Evolutionary conservation across 2,888 invertebrate species (phyloP), one percentile per base, ranked within the genome.

Genomic region (Phaedon cochleariae): DNA sequence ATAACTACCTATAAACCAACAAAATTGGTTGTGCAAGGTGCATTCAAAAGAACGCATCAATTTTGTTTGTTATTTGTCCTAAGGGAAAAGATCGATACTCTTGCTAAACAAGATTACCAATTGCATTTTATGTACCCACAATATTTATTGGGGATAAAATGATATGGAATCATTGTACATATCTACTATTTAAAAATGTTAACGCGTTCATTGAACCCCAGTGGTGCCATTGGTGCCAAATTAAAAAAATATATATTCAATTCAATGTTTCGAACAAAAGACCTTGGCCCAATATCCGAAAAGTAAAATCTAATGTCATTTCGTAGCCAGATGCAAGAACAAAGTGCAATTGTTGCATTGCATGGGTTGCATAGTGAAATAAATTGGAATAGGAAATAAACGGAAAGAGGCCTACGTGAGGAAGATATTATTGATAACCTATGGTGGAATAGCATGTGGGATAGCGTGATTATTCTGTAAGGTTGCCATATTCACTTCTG

Each of bases 371-470:
- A 71, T 70, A 34, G 61, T 65, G 15, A 15, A 34, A 2, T 34
- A 10, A 62, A 64, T 48, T 20, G 21, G 48, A 67, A 67, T 68
- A 67, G 61, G 66, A 68, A 71, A 68, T 68, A 67, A 70, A 68
- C 70, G 66, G 60, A 67, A 65, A 58, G 64, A 70, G 68, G 79
- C 76, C 78, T 81, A 81, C 80, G 80, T 79, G 80, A 64, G 74
- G 80, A 81, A 80, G 68, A 71, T 73, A 80, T 68, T 80, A 74
- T 81, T 77, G 81, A 79, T 80, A 75, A 20, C 15, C 29, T 58
- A 21, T 21, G 18, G 9, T 7, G n/a, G n/a, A n/a, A n/a, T n/a
- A n/a, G n/a, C n/a, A n/a, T n/a, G n/a, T n/a, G 46, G 52, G 26
- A 54, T 15, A 17, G 49, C 22, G 26, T 29, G 20, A 48, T 22